A percentile compares a stretch with the other conserved stretches of the same genome.
Conservation (phyloP, 2,888 invertebrate genomes). For the Argyresthia goedartella region DNA sequence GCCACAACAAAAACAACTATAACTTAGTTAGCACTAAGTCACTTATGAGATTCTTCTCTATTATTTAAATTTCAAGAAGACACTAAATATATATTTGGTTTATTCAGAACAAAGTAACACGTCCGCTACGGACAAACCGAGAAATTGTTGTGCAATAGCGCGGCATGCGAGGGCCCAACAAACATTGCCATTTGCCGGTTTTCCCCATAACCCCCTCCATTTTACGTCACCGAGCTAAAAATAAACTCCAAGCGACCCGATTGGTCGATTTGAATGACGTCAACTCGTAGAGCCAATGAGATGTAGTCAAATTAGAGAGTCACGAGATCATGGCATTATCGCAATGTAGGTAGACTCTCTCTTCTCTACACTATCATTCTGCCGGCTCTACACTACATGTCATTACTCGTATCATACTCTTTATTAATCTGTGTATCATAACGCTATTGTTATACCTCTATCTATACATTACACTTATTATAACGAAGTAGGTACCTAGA, state of each 20-base stretch:
- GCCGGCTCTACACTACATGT: too few relatives aligned
- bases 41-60: background rate
- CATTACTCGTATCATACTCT: too few relatives aligned
- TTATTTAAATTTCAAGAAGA: background rate
- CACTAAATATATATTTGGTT: background rate
- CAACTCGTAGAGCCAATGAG: conserved; percentile 40
- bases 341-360: background rate
- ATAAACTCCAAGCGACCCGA: conserved; percentile 32
- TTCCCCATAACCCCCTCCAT: conserved; percentile 51
- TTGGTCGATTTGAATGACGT: conserved; percentile 52
- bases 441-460: too few relatives aligned
- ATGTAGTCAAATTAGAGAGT: conserved; percentile 23
- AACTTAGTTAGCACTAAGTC: background rate
- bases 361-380: too few relatives aligned
- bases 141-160: conserved; percentile 62
- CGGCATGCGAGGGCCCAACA: conserved; percentile 10
- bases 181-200: conserved; percentile 30
- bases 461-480: too few relatives aligned
- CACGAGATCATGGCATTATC: conserved; percentile 38
- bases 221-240: conserved; percentile 50
- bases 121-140: conserved; percentile 34
- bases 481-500: too few relatives aligned
- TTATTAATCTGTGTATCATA: too few relatives aligned
- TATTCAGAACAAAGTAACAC: background rate
- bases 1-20: background rate